Evolutionary conservation across 2,797 vertebrate genomes (phyloP).

Genomic region (Acanthopagrus latus): DNA sequence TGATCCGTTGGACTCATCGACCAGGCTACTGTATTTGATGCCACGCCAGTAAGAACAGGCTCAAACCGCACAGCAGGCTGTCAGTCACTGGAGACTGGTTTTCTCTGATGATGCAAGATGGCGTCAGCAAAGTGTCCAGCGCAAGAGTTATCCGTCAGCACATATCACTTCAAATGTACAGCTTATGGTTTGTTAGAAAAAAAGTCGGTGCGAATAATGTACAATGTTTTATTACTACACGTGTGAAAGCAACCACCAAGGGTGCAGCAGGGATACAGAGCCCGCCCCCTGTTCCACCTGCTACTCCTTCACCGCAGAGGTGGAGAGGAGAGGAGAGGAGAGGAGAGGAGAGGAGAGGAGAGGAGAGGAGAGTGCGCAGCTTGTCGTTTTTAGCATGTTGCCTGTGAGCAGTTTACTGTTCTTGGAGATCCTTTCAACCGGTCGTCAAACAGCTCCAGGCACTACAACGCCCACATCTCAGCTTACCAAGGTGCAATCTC

Average conservation of each 20-base stretch:
- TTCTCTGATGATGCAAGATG: no score
- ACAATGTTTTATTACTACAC: background rate
- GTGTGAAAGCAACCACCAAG: background rate
- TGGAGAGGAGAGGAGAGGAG: no score
- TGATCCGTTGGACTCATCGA: no score
- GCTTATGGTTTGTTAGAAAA: background rate
- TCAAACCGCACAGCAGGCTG: no score
- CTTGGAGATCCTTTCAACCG: constrained; percentile 35
- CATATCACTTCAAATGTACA: background rate
- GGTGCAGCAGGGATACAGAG: background rate
- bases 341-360: no score
- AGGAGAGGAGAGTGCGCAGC: no score
- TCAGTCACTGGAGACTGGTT: no score
- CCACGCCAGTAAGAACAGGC: no score
- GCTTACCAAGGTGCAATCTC: constrained; percentile 25
- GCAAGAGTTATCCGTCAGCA: no score
- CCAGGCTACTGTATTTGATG: no score
- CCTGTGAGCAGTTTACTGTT: constrained; percentile 32
- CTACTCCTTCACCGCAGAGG: no score
- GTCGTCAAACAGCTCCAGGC: constrained; percentile 41
- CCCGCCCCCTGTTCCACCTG: background rate
- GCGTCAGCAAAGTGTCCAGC: no score
- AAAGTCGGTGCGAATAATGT: background rate
- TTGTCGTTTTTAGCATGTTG: constrained; percentile 17
- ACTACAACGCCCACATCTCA: constrained; percentile 24